phyloP scores from a whole-genome alignment of 2,113 vertebrate species.

The Tichodroma muraria region DNA sequence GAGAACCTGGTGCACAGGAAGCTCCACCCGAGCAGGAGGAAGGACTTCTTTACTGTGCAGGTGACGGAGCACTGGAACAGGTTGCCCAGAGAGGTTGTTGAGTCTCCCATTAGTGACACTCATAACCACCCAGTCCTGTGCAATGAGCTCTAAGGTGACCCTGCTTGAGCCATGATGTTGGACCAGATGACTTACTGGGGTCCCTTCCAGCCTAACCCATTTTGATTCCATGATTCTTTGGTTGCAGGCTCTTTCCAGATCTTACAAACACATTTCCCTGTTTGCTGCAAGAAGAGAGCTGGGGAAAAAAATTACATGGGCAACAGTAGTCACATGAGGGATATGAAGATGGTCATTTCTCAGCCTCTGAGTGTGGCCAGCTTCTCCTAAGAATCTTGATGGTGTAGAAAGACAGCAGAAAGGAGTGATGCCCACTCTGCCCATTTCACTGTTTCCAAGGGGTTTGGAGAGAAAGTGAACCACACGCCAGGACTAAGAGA shows the following conservation, averaged over 20 bases:
- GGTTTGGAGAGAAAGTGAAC: not conserved
- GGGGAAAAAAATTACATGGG: rapidly evolving
- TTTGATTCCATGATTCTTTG: not conserved
- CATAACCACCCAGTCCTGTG: not conserved
- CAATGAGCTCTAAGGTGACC: not conserved
- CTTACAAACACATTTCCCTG: not conserved
- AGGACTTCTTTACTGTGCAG: not conserved
- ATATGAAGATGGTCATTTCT: rapidly evolving
- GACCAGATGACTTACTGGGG: not conserved
- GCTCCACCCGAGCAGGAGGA: not conserved
- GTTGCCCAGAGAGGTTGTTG: not conserved
- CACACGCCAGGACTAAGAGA: not conserved
- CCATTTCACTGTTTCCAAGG: not conserved
- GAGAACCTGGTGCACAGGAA: not conserved
- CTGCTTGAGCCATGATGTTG: not conserved
- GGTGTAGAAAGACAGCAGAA: not conserved
- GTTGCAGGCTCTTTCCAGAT: not conserved
- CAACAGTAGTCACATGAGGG: not conserved
- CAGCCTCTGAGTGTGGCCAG: not conserved
- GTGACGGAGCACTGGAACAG: not conserved
- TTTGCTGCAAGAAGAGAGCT: not conserved
- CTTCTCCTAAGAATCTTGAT: not conserved
- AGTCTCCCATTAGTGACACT: not conserved
- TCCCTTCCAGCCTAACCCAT: not conserved
- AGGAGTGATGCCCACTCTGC: not conserved